phyloP scores from a whole-genome alignment of 2,797 vertebrate genomes.

The Yasuhikotakia modesta region DNA sequence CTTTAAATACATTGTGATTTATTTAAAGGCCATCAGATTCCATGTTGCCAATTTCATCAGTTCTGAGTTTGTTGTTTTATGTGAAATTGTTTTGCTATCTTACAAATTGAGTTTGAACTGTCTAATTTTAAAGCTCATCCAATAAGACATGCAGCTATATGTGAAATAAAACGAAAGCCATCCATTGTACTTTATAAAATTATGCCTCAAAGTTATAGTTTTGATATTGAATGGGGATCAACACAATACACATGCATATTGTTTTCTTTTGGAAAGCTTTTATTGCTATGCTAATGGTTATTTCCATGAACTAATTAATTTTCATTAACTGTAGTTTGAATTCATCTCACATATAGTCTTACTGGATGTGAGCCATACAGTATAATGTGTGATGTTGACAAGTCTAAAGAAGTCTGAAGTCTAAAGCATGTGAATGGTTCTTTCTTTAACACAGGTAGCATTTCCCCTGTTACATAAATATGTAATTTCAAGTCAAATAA shows the following conservation, averaged over 20 bases:
- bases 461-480: not conserved
- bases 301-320: not conserved
- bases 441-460: conserved; percentile 12
- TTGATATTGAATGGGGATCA: not conserved
- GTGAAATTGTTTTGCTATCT: not conserved
- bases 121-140: not conserved
- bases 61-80: conserved; percentile 10
- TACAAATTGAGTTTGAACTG: not conserved
- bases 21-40: conserved; percentile 16
- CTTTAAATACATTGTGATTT: not conserved
- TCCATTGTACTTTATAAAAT: not conserved
- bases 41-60: not conserved
- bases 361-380: not conserved
- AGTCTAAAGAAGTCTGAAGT: too few species aligned
- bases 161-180: not conserved
- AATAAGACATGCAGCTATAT: not conserved
- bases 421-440: conserved; percentile 1
- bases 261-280: not conserved
- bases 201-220: conserved; percentile 3
- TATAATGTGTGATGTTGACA: not conserved
- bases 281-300: not conserved
- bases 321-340: not conserved
- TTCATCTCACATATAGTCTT: not conserved
- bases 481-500: conserved; percentile 5
- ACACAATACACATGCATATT: not conserved